Evolutionary conservation across 2,113 vertebrate genomes (phyloP).

Genomic region (Petrocephalus zakoni): DNA sequence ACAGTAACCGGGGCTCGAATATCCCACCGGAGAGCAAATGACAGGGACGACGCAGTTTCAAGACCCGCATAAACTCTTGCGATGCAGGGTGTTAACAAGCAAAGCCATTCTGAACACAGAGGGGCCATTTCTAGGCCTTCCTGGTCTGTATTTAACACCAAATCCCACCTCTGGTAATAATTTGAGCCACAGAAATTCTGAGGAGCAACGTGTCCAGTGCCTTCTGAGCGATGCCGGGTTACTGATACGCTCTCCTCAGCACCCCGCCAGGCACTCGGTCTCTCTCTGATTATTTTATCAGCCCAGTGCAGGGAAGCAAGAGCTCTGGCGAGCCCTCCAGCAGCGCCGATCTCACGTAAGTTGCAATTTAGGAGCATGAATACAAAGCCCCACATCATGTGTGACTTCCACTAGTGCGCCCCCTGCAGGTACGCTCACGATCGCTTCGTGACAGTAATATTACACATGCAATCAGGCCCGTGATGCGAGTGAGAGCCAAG

Average conservation of each 20-base stretch:
- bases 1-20: background rate
- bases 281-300: conserved; percentile 72
- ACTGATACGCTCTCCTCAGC: conserved; percentile 48
- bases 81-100: background rate
- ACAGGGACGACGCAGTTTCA: background rate
- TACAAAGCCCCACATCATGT: conserved; percentile 12
- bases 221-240: conserved; percentile 34
- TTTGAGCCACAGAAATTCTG: conserved; percentile 18
- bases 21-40: background rate
- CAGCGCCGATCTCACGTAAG: conserved; percentile 49
- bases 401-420: background rate
- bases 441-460: background rate
- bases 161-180: conserved; percentile 19
- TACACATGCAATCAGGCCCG: background rate
- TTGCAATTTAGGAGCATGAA: conserved; percentile 31
- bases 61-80: background rate
- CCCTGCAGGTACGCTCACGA: background rate
- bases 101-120: conserved; percentile 1
- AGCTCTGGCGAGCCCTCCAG: conserved; percentile 46
- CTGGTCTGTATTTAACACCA: conserved; percentile 38
- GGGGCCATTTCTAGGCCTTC: conserved; percentile 40
- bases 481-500: background rate
- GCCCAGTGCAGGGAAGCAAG: conserved; percentile 50
- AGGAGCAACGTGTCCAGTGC: conserved; percentile 45
- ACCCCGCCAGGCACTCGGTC: conserved; percentile 62